Evolutionary conservation across 2,113 vertebrate genomes (phyloP), one percentile per base, ranked within the genome.

Genomic region (Actenoides hombroni): DNA sequence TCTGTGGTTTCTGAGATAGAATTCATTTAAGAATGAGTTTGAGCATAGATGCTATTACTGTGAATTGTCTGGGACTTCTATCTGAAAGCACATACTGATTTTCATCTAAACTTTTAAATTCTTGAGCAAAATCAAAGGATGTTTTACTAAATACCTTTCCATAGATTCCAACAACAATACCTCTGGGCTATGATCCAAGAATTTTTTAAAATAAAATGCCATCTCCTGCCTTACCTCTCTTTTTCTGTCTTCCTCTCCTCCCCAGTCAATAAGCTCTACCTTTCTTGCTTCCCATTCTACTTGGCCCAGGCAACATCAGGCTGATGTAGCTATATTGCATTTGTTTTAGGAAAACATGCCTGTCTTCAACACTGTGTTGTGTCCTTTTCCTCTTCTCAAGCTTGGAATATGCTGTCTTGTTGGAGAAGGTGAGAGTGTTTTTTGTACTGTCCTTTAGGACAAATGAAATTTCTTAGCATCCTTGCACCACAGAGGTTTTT

Each of bases 331-430:
- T 86, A 67, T 74, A 81, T 78, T 91, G 33, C 64, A 51, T 95
- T 92, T 84, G 40, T 67, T 95, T 89, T 78, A 91, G 86, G 93
- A 83, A 96, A 83, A 53, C 86, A 40, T 64, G 29, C 44, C 39
- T 95, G 64, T 81, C 88, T 84, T 91, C 69, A 53, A 39, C 67
- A 35, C 42, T 92, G 65, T 92, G 60, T 83, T 91, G 44, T 94
- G 86, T 86, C 46, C 60, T 77, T 92, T 94, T 92, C 49, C 31
- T 89, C 71, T 86, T 89, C 89, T 74, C 77, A 78, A 63, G 54
- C 40, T 92, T 95, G 81, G 51, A 81, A 63, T 91, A 6, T 71
- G 31, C 24, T 96, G 68, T 76, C 42, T 85, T 81, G 61, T 65
- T 89, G 90, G 46, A 65, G 68, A 77, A 86, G 64, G n/a, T 74